Evolutionary conservation across 2,888 invertebrate species (phyloP).

Genomic region (Zeuzera pyrina): DNA sequence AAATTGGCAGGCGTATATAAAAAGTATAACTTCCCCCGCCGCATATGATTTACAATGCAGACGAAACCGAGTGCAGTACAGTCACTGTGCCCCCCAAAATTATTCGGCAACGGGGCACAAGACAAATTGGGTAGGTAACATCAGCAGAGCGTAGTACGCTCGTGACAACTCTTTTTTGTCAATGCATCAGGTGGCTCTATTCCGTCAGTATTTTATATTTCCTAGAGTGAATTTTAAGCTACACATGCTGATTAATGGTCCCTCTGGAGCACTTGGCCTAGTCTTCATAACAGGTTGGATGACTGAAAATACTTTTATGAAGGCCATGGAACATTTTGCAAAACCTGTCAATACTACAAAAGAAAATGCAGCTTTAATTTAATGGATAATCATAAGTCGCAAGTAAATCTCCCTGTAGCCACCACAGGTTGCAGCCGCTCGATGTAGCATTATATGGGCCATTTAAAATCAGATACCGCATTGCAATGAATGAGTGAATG

Average conservation of each 20-base stretch:
- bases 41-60: conserved; percentile 12
- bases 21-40: conserved; percentile 8
- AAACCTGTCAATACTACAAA: conserved; percentile 15
- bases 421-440: conserved; percentile 5
- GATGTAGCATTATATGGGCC: neutral
- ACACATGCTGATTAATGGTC: conserved; percentile 14
- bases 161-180: conserved; percentile 9
- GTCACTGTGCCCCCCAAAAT: conserved; percentile 15
- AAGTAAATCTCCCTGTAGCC: conserved; percentile 14
- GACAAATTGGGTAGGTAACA: conserved; percentile 15
- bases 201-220: conserved; percentile 13
- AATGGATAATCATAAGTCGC: conserved; percentile 16
- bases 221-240: conserved; percentile 15
- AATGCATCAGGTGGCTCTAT: conserved; percentile 14
- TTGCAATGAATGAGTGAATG: conserved; percentile 14
- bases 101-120: conserved; percentile 11
- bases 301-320: conserved; percentile 14
- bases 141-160: conserved; percentile 11
- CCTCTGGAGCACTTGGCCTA: conserved; percentile 13
- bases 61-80: conserved; percentile 13
- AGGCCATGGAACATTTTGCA: conserved; percentile 17
- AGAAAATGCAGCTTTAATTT: conserved; percentile 16
- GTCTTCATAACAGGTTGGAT: conserved; percentile 16
- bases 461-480: conserved; percentile 1
- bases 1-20: conserved; percentile 9